Evolutionary conservation across 2,888 invertebrate species (phyloP), one percentile per base, ranked within the genome.

Genomic region (Atherix ibis): DNA sequence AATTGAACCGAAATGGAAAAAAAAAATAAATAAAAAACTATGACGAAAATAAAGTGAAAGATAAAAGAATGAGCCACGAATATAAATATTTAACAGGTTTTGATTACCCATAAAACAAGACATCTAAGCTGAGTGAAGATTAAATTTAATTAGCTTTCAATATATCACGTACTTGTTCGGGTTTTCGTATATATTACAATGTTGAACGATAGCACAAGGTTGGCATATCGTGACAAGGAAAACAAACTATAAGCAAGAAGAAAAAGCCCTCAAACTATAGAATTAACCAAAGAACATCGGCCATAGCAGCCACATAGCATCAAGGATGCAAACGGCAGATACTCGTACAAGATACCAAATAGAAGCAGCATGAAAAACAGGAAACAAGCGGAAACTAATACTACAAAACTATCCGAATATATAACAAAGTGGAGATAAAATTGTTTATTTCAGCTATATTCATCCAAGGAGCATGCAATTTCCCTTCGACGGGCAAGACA

Each of bases 81-180:
- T 30, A 37, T 40, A 34, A 37, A 40, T 35, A 33, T 37, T 37
- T 35, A 35, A 35, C 28, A 40, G 32, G 27, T 35, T 35, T 37
- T 40, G 37, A 37, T 40, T 37, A 35, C 35, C 33, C 26, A 31
- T 40, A 37, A 37, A 40, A 32, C 33, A 40, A 40, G 35, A 34
- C 33, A 30, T 37, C 33, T 31, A 25, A 31, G 22, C 22, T 30
- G 22, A 12, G 26, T 38, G 31, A 34, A 37, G 43, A 43, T 44
- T 41, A 44, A 43, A 44, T 41, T 44, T 44, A 44, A 44, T 44
- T 44, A 44, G 43, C 43, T 44, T 44, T 38, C 43, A 41, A 44
- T 43, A 41, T 41, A 36, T 43, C 44, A 44, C 44, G 44, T 44
- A 22, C 19, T 13, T 5, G 31, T 10, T 5, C 22, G 13, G 31